Evolutionary conservation across 2,797 vertebrate species (phyloP).

Genomic region (Hydrolagus colliei): DNA sequence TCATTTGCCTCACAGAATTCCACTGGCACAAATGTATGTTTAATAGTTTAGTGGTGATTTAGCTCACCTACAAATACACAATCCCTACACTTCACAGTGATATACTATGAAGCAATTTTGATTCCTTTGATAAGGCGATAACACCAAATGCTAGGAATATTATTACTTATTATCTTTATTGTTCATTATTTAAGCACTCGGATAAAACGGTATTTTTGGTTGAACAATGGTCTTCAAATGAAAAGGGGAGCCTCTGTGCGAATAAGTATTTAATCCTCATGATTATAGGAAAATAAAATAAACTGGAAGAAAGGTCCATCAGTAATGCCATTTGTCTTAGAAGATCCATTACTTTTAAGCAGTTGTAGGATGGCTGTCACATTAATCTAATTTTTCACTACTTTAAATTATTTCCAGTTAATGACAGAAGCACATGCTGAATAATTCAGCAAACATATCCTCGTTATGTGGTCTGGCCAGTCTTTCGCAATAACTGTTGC

Average conservation of each 20-base stretch:
- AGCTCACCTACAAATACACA: too few species aligned
- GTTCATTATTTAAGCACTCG: not conserved
- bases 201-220: not conserved
- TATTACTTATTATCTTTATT: not conserved
- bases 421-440: not conserved
- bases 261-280: too few species aligned
- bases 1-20: too few species aligned
- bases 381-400: constrained; percentile 7
- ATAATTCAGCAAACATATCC: not conserved
- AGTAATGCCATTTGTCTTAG: not conserved
- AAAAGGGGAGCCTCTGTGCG: not conserved
- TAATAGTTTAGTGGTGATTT: too few species aligned
- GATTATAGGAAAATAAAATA: not conserved
- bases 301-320: not conserved
- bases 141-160: too few species aligned
- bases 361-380: not conserved
- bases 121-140: too few species aligned
- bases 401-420: constrained; percentile 22
- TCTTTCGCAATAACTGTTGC: not conserved
- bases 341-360: not conserved
- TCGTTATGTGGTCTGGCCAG: not conserved
- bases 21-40: too few species aligned
- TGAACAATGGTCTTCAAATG: not conserved
- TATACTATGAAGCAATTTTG: too few species aligned
- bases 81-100: too few species aligned